Evolutionary conservation across 2,888 invertebrate genomes (phyloP).

Genomic region (Willowsia nigromaculata): DNA sequence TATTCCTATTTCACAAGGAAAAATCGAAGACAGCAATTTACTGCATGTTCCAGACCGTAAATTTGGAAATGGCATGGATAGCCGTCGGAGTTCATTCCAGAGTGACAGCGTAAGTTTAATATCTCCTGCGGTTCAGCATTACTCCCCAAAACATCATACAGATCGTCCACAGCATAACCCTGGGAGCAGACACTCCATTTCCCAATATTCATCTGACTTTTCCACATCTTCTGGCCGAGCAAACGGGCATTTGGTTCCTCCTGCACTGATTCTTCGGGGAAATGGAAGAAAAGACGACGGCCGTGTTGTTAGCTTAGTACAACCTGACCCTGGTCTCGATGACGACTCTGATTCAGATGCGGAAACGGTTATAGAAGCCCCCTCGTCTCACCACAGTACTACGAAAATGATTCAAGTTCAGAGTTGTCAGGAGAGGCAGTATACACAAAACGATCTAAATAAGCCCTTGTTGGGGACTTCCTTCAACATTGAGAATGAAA

Average conservation of each 20-base stretch:
- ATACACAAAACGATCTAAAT: background rate
- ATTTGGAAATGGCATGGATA: constrained; percentile 47
- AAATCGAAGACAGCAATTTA: constrained; percentile 62
- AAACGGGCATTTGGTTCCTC: constrained; percentile 22
- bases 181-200: constrained; percentile 25
- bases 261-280: background rate
- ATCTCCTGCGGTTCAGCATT: constrained; percentile 45
- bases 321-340: constrained; percentile 43
- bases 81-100: constrained; percentile 50
- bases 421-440: constrained; percentile 12
- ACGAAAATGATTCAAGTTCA: constrained; percentile 61
- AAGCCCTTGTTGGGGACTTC: constrained; percentile 3
- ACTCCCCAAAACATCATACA: constrained; percentile 26
- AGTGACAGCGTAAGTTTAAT: constrained; percentile 63
- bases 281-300: constrained; percentile 35
- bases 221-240: background rate
- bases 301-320: constrained; percentile 54
- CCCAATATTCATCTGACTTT: constrained; percentile 45
- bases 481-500: constrained; percentile 49
- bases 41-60: constrained; percentile 63
- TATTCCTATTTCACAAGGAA: constrained; percentile 5
- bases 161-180: background rate
- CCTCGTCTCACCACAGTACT: background rate
- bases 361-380: constrained; percentile 63
- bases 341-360: constrained; percentile 65